Evolutionary conservation across 2,888 invertebrate species (phyloP).

Genomic region (Phragmatobia fuliginosa): DNA sequence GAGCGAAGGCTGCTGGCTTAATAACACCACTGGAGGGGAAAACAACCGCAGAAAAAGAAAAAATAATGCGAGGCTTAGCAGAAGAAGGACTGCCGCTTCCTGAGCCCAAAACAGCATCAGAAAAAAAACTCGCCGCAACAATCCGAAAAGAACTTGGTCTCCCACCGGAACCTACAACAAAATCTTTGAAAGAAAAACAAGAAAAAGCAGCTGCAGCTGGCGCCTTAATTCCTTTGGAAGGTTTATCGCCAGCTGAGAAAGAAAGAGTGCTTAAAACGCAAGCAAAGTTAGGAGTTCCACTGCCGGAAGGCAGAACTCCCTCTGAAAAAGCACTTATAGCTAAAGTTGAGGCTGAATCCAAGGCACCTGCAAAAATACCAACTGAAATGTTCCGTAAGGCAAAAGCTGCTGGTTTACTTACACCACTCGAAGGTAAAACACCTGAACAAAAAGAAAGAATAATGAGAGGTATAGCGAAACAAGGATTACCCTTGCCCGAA

Average conservation of each 20-base stretch:
- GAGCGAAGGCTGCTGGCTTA: slow-evolving; percentile 37
- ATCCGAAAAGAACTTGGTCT: slow-evolving; percentile 54
- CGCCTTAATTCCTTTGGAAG: slow-evolving; percentile 37
- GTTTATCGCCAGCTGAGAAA: slow-evolving; percentile 40
- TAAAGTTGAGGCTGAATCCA: slow-evolving; percentile 23
- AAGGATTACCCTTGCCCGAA: slow-evolving; percentile 12
- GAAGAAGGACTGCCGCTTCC: slow-evolving; percentile 37
- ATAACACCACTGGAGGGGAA: slow-evolving; percentile 39
- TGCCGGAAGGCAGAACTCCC: slow-evolving; percentile 46
- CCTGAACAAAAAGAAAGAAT: slow-evolving; percentile 28
- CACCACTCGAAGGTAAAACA: slow-evolving; percentile 30
- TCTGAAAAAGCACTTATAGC: slow-evolving; percentile 34
- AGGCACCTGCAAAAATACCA: slow-evolving; percentile 1
- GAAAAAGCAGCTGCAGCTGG: slow-evolving; percentile 40
- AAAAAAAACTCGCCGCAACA: slow-evolving; percentile 52
- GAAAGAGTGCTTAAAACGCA: slow-evolving; percentile 27
- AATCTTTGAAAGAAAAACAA: slow-evolving; percentile 39
- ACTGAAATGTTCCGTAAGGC: slow-evolving; percentile 30
- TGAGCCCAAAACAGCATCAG: slow-evolving; percentile 38
- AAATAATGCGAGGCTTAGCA: slow-evolving; percentile 42
- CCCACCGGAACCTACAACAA: slow-evolving; percentile 52
- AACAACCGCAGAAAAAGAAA: slow-evolving; percentile 46
- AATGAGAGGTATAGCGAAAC: slow-evolving; percentile 12
- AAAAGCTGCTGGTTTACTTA: slow-evolving; percentile 37
- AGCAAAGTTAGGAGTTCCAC: slow-evolving; percentile 29